Evolutionary conservation across 2,113 vertebrate species (phyloP).

Genomic region (Emberiza fucata): DNA sequence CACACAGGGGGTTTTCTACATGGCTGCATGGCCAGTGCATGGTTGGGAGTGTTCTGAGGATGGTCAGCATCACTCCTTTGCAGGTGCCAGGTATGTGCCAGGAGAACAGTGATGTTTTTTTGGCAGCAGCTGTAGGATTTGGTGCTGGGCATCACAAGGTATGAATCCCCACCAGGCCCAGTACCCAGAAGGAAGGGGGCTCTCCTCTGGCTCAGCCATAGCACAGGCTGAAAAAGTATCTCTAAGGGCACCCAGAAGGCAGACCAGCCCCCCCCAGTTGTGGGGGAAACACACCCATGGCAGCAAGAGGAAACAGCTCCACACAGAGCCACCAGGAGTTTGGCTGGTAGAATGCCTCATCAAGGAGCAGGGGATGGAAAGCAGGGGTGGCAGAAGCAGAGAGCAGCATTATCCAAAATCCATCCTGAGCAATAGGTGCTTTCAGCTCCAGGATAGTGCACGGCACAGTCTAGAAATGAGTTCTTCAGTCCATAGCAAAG

Average conservation of each 20-base stretch:
- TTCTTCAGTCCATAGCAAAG: not conserved
- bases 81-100: not conserved
- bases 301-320: not conserved
- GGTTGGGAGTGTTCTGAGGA: not conserved
- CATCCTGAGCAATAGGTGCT: not conserved
- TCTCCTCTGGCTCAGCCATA: not conserved
- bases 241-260: not conserved
- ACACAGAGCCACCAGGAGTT: not conserved
- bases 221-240: not conserved
- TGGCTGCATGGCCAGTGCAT: not conserved
- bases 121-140: not conserved
- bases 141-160: not conserved
- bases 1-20: not conserved
- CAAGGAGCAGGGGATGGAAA: not conserved
- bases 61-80: not conserved
- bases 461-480: not conserved
- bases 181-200: not conserved
- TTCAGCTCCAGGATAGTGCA: fast-evolving
- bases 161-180: not conserved
- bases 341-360: fast-evolving
- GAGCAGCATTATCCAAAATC: not conserved
- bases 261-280: not conserved
- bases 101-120: not conserved
- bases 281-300: not conserved
- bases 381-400: not conserved